Conservation (phyloP, 2,113 vertebrate species). For the Lepus timidus region DNA sequence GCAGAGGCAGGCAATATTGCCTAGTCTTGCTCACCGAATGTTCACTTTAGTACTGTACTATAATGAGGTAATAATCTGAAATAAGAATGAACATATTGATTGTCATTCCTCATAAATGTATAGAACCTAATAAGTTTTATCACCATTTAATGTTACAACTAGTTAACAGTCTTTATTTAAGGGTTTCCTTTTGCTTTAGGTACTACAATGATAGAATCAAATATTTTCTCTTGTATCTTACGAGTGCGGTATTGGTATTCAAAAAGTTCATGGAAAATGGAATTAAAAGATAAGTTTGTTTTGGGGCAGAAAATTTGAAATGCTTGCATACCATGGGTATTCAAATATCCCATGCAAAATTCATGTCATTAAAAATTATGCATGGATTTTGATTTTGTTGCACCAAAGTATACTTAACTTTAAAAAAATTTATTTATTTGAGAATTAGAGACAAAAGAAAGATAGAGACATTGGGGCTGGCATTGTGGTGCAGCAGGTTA, state of each 20-base stretch:
- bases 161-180: conserved; percentile 36
- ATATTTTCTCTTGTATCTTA: neutral
- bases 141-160: neutral
- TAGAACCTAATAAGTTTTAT: neutral
- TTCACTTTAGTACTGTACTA: neutral
- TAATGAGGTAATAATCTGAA: neutral
- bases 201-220: neutral
- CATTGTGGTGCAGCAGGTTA: no score
- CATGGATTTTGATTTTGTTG: no score
- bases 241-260: neutral
- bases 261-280: no score
- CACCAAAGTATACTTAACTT: no score
- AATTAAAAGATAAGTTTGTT: no score
- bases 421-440: no score
- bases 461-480: no score
- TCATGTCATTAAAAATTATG: no score
- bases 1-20: neutral
- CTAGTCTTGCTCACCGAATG: neutral
- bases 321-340: no score
- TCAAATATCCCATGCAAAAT: no score
- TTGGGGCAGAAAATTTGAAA: no score
- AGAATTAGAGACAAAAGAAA: no score
- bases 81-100: neutral
- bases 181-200: neutral
- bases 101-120: neutral